Evolutionary conservation across 2,888 invertebrate genomes (phyloP), one percentile per base, ranked within the genome.

Genomic region (Crepidodera aurea): DNA sequence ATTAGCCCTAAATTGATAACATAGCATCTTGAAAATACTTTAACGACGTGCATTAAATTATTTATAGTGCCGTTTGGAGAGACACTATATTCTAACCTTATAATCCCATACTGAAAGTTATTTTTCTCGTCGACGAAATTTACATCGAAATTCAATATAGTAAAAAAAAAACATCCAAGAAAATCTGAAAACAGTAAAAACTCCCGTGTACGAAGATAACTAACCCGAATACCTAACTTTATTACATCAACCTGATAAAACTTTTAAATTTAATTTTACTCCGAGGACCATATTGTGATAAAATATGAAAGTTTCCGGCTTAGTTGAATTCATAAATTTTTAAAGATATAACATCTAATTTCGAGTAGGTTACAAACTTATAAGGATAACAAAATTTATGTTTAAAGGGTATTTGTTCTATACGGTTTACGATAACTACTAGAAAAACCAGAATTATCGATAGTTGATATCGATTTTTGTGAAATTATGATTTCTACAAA

Each of bases 311-410:
- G 34, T 56, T 56, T 56, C 34, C 22, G 22, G 34, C 56, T 56
- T 53, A 53, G 53, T 53, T 53, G 53, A 53, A 53, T 53, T 48
- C 56, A 37, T 56, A 56, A 56, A 56, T 46, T 56, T 48, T 56
- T 46, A 56, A 56, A 56, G 46, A 48, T 56, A 48, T 46, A 56
- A 56, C 37, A 40, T 18, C 12, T 34, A 13, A 25, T 46, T 46
- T 19, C 15, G 5, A 56, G 15, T 56, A 18, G 8, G 19, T 56
- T 48, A 46, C 22, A 56, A 56, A 46, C 46, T 34, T 56, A 56
- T 29, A 32, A 44, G 46, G 34, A 56, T 56, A 34, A 40, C 22
- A 32, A 22, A 37, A 56, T 56, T 56, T 56, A 56, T 56, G 19
- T 46, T 29, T 46, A 46, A 46, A 12, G 42, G 10, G 13, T 39